Base-by-base conservation (phyloP, 2,113 vertebrate genomes). In the Vulpes ferrilata region DNA sequence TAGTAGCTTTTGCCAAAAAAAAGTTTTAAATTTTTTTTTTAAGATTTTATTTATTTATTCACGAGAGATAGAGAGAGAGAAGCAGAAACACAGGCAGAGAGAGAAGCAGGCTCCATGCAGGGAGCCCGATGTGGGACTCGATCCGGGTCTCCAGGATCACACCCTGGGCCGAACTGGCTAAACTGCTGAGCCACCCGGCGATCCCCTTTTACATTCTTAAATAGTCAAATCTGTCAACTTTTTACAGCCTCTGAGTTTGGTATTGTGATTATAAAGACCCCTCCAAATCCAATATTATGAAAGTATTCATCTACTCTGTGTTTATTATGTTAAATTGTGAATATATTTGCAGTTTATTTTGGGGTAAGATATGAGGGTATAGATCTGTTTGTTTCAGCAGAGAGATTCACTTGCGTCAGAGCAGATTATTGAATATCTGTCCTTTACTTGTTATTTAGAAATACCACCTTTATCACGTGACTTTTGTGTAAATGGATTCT, bases 221-320 rank as follows among this genome's bases (percentile, higher is more conserved):
- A 11, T 87, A 19, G 32, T 69, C 76, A 78, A n/a, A 64, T 69
- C 19, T 55, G 27, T 86, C 43, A 71, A 0, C 27, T 73, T 89
- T 81, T 95, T 71, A 82, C 78, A 27, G n/a, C 22, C 19, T 95
- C 48, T 88, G 15, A 6, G 7, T 55, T 90, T 69, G 7, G 35
- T 69, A 9, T 88, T 17, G 22, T 93, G 38, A 92, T 57, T 84
- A 69, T 94, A 80, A 96, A 78, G 88, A 91, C 11, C 35, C 12
- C 84, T 85, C 32, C 79, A 92, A 80, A 89, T 73, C 73, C 25
- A 95, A 88, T 59, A n/a, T 95, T 94, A 81, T 96, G n/a, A 89
- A 96, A 94, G 86, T 87, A 64, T 78, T 80, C 11, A 38, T 13
- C n/a, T 71, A 38, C 32, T 80, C 17, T 85, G n/a, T 71, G 67